These are phyloP conservation scores for Reticulitermes lucifugus DNA, from an alignment of 2,888 invertebrate species.

Conservation along the genomic window DNA sequence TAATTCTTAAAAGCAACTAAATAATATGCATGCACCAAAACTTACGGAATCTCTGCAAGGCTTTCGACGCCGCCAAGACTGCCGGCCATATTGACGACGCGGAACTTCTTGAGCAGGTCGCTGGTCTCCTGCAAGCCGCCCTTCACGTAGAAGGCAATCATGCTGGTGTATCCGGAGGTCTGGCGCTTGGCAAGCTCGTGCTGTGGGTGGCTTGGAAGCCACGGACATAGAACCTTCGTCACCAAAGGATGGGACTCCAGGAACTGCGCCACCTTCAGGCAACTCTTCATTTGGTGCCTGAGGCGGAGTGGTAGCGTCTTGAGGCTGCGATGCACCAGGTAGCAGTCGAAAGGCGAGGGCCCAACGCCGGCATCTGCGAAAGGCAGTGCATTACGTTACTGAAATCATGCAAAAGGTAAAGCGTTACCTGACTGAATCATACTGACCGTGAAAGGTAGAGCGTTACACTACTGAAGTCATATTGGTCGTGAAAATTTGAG, in stretches of 20 bases:
- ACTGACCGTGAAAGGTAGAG: no score
- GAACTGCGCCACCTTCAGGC: slow-evolving; percentile 82
- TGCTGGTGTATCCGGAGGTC: slow-evolving; percentile 65
- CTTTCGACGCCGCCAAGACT: slow-evolving; percentile 97
- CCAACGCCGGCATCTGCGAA: slow-evolving; percentile 87
- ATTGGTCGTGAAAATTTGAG: no score
- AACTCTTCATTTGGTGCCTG: slow-evolving; percentile 87
- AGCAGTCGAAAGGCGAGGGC: slow-evolving; percentile 97
- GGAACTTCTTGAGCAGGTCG: slow-evolving; percentile 79
- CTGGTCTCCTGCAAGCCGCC: slow-evolving; percentile 74
- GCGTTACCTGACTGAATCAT: no score
- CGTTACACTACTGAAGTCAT: no score
- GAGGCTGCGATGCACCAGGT: slow-evolving; percentile 89
- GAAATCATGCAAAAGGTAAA: no score
- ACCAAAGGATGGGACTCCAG: slow-evolving; percentile 85
- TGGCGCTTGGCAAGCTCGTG: slow-evolving; percentile 65
- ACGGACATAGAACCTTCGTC: slow-evolving; percentile 86
- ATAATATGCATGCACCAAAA: not conserved
- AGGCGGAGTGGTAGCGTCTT: slow-evolving; percentile 94
- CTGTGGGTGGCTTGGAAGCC: slow-evolving; percentile 66
- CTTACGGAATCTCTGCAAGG: slow-evolving; percentile 7
- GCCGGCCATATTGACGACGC: slow-evolving; percentile 89
- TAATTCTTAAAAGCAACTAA: no score
- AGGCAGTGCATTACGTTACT: no score
- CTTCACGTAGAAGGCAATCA: slow-evolving; percentile 68